Evolutionary conservation across 2,113 vertebrate species (phyloP).

Genomic region (Ptyas mucosa): DNA sequence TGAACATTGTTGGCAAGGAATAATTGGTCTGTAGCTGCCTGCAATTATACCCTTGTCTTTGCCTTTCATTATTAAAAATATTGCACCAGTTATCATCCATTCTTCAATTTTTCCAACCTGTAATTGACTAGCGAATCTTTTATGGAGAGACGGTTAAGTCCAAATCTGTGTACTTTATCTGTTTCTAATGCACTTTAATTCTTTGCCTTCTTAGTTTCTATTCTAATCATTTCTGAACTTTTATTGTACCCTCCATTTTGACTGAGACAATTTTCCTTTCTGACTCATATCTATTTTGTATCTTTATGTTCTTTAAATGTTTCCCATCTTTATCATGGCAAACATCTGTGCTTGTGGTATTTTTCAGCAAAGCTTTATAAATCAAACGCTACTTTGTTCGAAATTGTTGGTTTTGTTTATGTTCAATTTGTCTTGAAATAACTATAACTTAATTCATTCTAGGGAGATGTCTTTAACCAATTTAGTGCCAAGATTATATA

Average conservation of each 20-base stretch:
- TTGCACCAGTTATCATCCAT: background rate
- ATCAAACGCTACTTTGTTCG: background rate
- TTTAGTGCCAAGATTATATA: background rate
- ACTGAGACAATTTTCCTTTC: background rate
- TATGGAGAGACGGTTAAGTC: background rate
- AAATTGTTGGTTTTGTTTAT: background rate
- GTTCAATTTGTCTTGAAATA: background rate
- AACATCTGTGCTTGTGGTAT: background rate
- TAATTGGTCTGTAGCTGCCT: background rate
- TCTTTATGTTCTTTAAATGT: background rate
- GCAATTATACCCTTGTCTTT: background rate
- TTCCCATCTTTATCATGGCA: background rate
- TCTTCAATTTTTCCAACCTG: background rate
- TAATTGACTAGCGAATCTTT: background rate
- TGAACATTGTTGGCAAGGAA: background rate
- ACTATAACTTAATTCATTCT: background rate
- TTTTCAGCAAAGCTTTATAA: background rate
- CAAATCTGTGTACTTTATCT: background rate
- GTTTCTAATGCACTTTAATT: background rate
- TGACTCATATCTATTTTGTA: background rate
- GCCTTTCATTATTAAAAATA: background rate
- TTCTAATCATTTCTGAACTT: background rate
- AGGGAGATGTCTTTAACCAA: background rate
- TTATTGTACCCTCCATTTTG: background rate
- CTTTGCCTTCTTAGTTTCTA: background rate